Evolutionary conservation across 2,113 vertebrate species (phyloP).

Genomic region (Kryptolebias marmoratus): DNA sequence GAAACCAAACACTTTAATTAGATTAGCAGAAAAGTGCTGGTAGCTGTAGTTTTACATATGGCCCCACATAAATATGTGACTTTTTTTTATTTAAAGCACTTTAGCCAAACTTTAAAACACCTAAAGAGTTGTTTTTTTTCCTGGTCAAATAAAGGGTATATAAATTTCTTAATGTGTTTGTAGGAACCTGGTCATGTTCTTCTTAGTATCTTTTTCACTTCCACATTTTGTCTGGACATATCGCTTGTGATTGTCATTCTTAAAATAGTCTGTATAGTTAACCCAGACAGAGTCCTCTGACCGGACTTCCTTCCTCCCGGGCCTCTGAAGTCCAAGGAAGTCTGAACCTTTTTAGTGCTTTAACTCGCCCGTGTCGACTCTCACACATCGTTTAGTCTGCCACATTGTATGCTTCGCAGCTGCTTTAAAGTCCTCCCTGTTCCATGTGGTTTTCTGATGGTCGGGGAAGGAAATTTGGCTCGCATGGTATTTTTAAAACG

Average conservation of each 20-base stretch:
- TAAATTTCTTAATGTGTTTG: too few species aligned
- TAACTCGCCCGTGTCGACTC: constrained; percentile 22
- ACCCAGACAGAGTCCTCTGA: constrained; percentile 19
- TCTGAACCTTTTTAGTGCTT: constrained; percentile 51
- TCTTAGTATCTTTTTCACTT: neutral
- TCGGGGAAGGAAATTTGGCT: constrained; percentile 17
- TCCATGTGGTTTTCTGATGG: neutral
- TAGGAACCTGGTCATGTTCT: too few species aligned
- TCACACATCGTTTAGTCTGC: constrained; percentile 13
- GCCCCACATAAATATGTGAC: too few species aligned
- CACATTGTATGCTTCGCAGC: constrained; percentile 1
- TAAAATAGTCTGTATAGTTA: neutral
- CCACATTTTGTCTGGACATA: neutral
- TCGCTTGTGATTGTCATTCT: constrained; percentile 4
- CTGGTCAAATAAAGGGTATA: too few species aligned
- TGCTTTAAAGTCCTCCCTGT: neutral
- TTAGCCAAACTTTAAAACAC: too few species aligned
- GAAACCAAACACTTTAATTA: constrained; percentile 4
- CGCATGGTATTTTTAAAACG: neutral
- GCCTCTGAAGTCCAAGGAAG: constrained; percentile 35
- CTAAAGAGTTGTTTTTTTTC: too few species aligned
- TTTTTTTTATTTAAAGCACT: too few species aligned
- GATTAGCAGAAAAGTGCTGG: neutral
- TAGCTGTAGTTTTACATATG: neutral
- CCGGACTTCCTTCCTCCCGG: constrained; percentile 63